These are phyloP conservation scores for Thecophora atra DNA, from an alignment of 2,888 invertebrate species.

Conservation along the genomic window DNA sequence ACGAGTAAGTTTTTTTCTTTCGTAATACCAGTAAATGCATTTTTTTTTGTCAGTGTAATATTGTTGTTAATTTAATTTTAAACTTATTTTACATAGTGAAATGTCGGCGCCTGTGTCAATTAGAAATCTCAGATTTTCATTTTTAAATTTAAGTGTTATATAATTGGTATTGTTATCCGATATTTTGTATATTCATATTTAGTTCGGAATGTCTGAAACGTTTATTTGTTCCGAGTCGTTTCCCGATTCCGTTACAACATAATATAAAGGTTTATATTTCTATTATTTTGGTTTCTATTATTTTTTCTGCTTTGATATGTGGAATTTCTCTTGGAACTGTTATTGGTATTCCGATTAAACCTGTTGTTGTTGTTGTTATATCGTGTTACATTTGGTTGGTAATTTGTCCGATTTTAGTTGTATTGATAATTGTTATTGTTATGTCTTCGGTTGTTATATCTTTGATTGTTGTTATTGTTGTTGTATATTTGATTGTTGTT, in stretches of 20 bases:
- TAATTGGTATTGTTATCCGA: background rate
- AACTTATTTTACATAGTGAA: background rate
- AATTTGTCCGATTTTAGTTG: no score
- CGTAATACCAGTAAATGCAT: background rate
- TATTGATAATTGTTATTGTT: no score
- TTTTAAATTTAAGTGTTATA: no score
- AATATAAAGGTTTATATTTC: background rate
- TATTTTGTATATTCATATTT: background rate
- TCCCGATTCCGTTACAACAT: background rate
- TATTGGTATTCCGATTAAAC: background rate
- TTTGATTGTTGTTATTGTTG: no score
- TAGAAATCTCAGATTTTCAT: no score
- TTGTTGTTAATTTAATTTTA: background rate
- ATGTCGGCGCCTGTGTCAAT: no score
- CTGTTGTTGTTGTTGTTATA: background rate
- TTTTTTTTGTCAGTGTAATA: background rate
- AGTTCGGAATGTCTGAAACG: background rate
- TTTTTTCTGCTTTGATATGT: background rate
- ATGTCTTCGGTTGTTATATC: no score
- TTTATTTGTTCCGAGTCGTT: background rate
- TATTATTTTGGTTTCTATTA: no score
- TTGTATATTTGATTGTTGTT: background rate
- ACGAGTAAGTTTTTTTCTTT: no score
- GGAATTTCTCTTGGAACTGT: background rate
- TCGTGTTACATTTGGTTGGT: background rate